Base-by-base conservation (phyloP, 2,888 invertebrate genomes). In the Pinctada fucata region DNA sequence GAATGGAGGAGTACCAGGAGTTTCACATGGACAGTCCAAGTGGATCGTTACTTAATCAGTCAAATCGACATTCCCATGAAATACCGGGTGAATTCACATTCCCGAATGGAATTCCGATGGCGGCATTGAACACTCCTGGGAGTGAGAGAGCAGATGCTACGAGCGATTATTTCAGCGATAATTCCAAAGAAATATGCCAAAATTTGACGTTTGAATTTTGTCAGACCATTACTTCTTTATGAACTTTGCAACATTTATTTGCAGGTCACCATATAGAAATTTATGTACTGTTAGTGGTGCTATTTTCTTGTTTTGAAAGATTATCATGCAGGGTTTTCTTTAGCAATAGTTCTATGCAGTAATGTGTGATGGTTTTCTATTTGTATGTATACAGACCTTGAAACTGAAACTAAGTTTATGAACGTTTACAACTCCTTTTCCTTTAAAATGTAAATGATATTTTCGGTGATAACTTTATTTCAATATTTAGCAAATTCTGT, bases 151-250 rank as follows among this genome's bases (percentile, higher is more conserved):
- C 77, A 16, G 86, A 86, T 58, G 82, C 83, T 49, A 85, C 86
- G 48, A 88, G 88, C 83, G 90, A 89, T 72, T 89, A 89, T 78
- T 87, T 88, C 79, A 89, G 89, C 79, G 89, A 90, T 73, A 87
- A 86, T 70, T 90, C 89, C 2, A 89, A 88, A 80, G 88, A 88
- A 79, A 76, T 89, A 52, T 88, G 83, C 84, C 88, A 90, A 63
- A 79, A 80, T 51, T 51, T 80, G 64, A 80, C 80, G n/a, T 75
- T 80, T 47, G 88, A 88, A 81, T 80, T 89, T 75, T 90, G 84
- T 85, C 88, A 90, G 75, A 88, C 88, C 68, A 83, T 89, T 31
- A 89, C 88, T 1, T 88, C 89, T 6, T 82, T 90, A 76, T 89
- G 86, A 88, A 65, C 31, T 49, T 2, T 31, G 52, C 2, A 49